Evolutionary conservation across 2,888 invertebrate genomes (phyloP).

Genomic region (Hirtodrosophila confusa): DNA sequence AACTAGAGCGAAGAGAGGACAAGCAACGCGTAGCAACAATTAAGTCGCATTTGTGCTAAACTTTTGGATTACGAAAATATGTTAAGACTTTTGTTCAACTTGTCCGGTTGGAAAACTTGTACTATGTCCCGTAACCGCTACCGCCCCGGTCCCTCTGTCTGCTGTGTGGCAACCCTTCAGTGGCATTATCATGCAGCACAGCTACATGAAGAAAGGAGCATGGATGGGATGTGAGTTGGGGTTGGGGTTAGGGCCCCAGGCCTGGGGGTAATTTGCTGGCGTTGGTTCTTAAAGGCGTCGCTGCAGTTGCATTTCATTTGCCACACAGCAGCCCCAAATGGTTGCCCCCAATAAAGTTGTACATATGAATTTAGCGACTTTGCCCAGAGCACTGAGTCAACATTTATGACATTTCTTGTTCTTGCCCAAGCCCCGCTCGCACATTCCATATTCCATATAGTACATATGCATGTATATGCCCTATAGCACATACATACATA

Average conservation of each 20-base stretch:
- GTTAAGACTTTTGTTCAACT: conserved; percentile 80
- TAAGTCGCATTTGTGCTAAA: conserved; percentile 78
- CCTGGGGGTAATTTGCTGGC: conserved; percentile 34
- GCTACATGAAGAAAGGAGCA: background rate
- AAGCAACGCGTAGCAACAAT: conserved; percentile 67
- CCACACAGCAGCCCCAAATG: conserved; percentile 23
- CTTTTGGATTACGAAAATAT: conserved; percentile 78
- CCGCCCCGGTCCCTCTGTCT: background rate
- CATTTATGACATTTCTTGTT: conserved; percentile 63
- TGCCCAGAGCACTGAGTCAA: conserved; percentile 49
- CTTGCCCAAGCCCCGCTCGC: background rate
- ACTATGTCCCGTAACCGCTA: background rate
- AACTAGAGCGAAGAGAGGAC: conserved; percentile 7
- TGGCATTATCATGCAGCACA: conserved; percentile 34
- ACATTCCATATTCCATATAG: background rate
- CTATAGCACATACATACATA: background rate
- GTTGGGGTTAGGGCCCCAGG: background rate
- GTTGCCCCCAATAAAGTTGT: conserved; percentile 62
- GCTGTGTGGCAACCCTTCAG: background rate
- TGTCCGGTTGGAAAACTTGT: conserved; percentile 65
- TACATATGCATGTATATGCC: too few species aligned
- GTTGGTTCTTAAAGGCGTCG: conserved; percentile 22
- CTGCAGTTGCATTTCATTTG: conserved; percentile 43
- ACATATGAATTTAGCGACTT: conserved; percentile 64
- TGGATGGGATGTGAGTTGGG: background rate